phyloP scores from a whole-genome alignment of 1,140 invertebrate species.

The Panulirus ornatus region DNA sequence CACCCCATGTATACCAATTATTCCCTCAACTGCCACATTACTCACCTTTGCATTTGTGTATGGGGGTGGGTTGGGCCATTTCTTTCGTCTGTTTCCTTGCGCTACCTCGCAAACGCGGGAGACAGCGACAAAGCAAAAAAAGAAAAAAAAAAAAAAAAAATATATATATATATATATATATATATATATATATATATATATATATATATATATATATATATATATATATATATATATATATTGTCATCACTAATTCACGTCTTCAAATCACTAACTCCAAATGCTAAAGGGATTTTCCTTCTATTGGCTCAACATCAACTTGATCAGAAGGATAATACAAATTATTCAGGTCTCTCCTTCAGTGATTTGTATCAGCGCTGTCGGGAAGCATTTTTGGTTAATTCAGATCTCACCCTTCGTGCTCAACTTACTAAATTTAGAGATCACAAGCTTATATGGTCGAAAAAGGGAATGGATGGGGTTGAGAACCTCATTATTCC shows the following conservation, averaged over 20 bases:
- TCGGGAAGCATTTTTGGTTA: conserved; percentile 92
- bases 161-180: too few relatives aligned
- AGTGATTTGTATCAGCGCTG: conserved; percentile 90
- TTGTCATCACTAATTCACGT: conserved; percentile 92
- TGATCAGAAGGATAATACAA: conserved; percentile 84
- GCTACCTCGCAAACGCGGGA: too few relatives aligned
- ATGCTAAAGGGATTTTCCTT: conserved; percentile 91
- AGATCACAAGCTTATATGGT: conserved; percentile 93
- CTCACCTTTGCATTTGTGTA: too few relatives aligned
- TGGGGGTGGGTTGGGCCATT: too few relatives aligned
- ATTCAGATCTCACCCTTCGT: conserved; percentile 90
- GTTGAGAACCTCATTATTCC: conserved; percentile 90
- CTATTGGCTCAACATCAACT: conserved; percentile 90
- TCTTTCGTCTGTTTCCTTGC: too few relatives aligned
- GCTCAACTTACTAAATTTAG: conserved; percentile 95
- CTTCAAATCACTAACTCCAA: conserved; percentile 91
- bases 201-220: too few relatives aligned
- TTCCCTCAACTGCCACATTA: too few relatives aligned
- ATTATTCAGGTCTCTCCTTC: conserved; percentile 91
- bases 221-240: too few relatives aligned
- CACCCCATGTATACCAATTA: too few relatives aligned
- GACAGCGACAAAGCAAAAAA: too few relatives aligned
- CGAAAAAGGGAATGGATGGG: conserved; percentile 87
- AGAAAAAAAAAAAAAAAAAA: too few relatives aligned
- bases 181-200: too few relatives aligned